These are phyloP conservation scores for Pagrus major DNA, from an alignment of 2,113 vertebrate genomes.

Conservation along the genomic window DNA sequence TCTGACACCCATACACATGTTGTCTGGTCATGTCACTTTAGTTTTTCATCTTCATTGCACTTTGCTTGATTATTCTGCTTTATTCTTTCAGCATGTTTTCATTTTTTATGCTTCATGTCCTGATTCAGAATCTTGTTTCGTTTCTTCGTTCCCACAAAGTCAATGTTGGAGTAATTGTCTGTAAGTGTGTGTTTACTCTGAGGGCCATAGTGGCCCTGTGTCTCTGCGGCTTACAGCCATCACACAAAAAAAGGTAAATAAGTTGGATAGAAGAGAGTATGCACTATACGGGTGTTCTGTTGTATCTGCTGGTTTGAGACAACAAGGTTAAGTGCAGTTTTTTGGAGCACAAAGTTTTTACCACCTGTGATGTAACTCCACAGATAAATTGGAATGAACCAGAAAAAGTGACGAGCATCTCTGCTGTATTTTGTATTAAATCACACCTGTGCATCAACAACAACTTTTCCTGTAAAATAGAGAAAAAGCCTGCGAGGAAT, in stretches of 20 bases:
- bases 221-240: neutral
- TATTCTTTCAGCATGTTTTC: neutral
- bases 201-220: constrained; percentile 35
- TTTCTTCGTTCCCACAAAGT: neutral
- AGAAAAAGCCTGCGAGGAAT: constrained; percentile 51
- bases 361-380: neutral
- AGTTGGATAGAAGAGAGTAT: neutral
- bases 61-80: neutral
- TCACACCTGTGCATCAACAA: constrained; percentile 10
- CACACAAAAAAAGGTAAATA: neutral
- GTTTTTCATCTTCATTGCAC: neutral
- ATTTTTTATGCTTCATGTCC: neutral
- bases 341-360: neutral
- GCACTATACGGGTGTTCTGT: neutral
- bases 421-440: neutral
- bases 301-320: neutral
- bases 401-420: neutral
- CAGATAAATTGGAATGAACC: neutral
- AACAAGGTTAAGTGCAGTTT: neutral
- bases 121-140: constrained; percentile 1
- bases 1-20: neutral
- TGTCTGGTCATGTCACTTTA: neutral
- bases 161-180: constrained; percentile 24
- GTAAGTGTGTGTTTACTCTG: constrained; percentile 42
- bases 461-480: constrained; percentile 28